Conservation (phyloP, 2,888 invertebrate genomes). For the Liopterus haemorrhoidalis region DNA sequence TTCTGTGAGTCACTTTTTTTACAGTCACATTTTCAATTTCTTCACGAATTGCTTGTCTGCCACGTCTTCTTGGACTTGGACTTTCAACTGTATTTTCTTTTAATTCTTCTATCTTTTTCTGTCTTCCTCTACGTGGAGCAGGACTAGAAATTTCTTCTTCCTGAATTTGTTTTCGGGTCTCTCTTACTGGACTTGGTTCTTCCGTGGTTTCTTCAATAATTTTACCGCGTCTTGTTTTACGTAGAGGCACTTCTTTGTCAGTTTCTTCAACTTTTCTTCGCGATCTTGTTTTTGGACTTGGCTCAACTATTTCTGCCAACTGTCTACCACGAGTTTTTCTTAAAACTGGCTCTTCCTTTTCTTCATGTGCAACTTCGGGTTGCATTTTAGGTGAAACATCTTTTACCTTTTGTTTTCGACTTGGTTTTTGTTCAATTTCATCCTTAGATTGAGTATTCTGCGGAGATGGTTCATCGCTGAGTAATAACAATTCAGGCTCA, state of each 20-base stretch:
- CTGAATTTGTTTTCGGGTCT: slow-evolving; percentile 55
- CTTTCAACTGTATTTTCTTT: slow-evolving; percentile 45
- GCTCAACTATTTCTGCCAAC: slow-evolving; percentile 72
- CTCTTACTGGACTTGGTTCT: too few species aligned
- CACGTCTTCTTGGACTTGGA: slow-evolving; percentile 39
- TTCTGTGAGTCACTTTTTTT: too few species aligned
- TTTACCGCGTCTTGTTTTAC: too few species aligned
- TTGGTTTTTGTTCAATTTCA: slow-evolving; percentile 28
- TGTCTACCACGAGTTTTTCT: slow-evolving; percentile 54
- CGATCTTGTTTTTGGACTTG: slow-evolving; percentile 52
- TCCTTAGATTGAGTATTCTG: not conserved
- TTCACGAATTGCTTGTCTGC: not conserved
- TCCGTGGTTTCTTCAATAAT: too few species aligned
- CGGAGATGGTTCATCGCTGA: slow-evolving; percentile 7
- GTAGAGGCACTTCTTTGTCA: too few species aligned
- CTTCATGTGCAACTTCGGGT: slow-evolving; percentile 48
- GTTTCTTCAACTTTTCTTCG: too few species aligned
- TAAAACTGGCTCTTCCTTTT: slow-evolving; percentile 48
- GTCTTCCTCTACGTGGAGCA: too few species aligned
- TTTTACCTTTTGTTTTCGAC: slow-evolving; percentile 35
- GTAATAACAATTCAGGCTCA: not conserved
- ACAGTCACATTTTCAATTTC: too few species aligned
- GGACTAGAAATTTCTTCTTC: too few species aligned
- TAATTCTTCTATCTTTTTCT: too few species aligned
- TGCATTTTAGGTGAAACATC: slow-evolving; percentile 34